These are phyloP conservation scores for Scytalopus superciliaris DNA, from an alignment of 2,113 vertebrate species.

Conservation along the genomic window DNA sequence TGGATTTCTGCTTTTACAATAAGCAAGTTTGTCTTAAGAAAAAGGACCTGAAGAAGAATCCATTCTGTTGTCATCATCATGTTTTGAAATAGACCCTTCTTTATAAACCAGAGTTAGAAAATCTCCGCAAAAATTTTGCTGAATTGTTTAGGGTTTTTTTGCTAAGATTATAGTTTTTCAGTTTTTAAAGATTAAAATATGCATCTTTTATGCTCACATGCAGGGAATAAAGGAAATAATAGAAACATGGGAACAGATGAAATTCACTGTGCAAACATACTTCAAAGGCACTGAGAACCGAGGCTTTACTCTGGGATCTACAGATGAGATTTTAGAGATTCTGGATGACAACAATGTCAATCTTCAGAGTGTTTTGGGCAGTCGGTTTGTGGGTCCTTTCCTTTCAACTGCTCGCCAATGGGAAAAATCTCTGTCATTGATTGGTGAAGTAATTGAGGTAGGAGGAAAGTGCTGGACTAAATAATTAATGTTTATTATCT, in stretches of 20 bases:
- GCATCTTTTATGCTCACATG: background rate
- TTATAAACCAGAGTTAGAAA: background rate
- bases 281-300: conserved; percentile 87
- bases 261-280: conserved; percentile 84
- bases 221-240: conserved; percentile 91
- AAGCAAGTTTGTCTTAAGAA: background rate
- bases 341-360: conserved; percentile 90
- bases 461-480: background rate
- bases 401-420: conserved; percentile 83
- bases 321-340: conserved; percentile 88
- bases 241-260: conserved; percentile 91
- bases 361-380: conserved; percentile 90
- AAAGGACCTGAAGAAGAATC: background rate
- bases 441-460: conserved; percentile 94
- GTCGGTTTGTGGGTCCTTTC: conserved; percentile 92
- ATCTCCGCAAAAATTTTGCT: background rate
- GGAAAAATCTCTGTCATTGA: conserved; percentile 91
- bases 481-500: background rate
- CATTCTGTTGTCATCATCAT: background rate
- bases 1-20: background rate
- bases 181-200: background rate
- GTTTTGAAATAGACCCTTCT: background rate
- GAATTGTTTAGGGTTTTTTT: background rate
- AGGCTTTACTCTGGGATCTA: conserved; percentile 84
- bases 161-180: background rate